A percentile compares a stretch with the other conserved stretches of the same genome.
phyloP scores from a whole-genome alignment of 2,797 vertebrate genomes.

The Epinephelus malabaricus region DNA sequence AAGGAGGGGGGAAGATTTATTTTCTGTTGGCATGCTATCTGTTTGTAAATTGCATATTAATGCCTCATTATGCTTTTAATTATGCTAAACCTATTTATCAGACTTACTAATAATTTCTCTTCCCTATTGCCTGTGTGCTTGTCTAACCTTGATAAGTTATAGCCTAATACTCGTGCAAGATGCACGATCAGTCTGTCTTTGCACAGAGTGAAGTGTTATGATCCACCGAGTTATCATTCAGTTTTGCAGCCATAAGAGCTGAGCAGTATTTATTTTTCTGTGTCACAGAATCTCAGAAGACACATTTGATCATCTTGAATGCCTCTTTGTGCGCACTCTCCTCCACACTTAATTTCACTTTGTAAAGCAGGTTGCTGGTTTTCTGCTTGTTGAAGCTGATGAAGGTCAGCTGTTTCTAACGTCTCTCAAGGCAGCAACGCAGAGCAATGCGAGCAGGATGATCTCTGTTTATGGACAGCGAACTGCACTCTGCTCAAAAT shows the following conservation, averaged over 20 bases:
- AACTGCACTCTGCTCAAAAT: constrained; percentile 53
- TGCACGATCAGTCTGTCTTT: constrained; percentile 25
- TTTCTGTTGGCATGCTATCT: constrained; percentile 65
- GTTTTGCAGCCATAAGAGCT: constrained; percentile 1
- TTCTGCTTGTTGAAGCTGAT: constrained; percentile 32
- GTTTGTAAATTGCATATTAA: constrained; percentile 79
- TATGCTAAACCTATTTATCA: constrained; percentile 76
- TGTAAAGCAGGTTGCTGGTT: constrained; percentile 11
- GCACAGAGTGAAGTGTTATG: constrained; percentile 7
- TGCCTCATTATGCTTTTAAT: constrained; percentile 81
- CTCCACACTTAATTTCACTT: constrained; percentile 30
- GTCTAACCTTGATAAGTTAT: constrained; percentile 57
- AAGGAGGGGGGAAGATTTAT: constrained; percentile 59
- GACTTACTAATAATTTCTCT: constrained; percentile 67
- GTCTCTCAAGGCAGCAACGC: constrained; percentile 43
- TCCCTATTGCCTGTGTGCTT: constrained; percentile 36
- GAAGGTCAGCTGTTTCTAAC: constrained; percentile 51
- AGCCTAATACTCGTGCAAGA: constrained; percentile 26
- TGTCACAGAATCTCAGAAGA: constrained; percentile 15
- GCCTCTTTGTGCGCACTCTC: constrained; percentile 10
- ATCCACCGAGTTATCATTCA: constrained; percentile 17
- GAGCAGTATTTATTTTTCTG: not conserved
- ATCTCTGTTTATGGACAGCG: constrained; percentile 54
- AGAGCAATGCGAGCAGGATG: constrained; percentile 41
- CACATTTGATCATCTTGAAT: constrained; percentile 17